Evolutionary conservation across 2,113 vertebrate genomes (phyloP).

Genomic region (Cygnus atratus): DNA sequence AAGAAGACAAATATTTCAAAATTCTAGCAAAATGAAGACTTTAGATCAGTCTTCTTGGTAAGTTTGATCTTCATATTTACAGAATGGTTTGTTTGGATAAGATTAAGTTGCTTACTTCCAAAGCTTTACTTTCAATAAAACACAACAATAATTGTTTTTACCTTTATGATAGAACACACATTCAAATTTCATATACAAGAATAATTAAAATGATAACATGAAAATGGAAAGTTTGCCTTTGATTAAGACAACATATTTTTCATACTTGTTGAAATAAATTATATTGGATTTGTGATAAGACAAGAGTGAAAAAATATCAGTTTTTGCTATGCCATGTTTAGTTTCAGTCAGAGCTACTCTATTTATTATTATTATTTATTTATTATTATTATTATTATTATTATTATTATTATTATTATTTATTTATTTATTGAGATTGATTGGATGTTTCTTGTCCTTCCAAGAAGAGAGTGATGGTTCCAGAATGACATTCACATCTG

Average conservation of each 20-base stretch:
- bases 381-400: too few relatives aligned
- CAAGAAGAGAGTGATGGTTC: neutral
- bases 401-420: too few relatives aligned
- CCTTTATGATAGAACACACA: neutral
- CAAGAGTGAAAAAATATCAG: neutral
- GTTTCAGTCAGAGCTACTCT: neutral
- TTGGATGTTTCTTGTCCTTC: neutral
- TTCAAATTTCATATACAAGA: neutral
- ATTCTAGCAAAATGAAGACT: neutral
- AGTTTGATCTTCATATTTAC: neutral
- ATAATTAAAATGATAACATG: neutral
- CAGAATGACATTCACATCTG: neutral
- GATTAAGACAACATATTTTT: neutral
- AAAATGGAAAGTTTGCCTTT: neutral
- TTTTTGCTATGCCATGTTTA: neutral
- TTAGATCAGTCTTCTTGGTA: accelerated
- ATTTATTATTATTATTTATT: neutral
- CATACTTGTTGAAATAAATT: neutral
- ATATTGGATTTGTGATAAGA: neutral
- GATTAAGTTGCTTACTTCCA: neutral
- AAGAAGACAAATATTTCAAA: neutral
- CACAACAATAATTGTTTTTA: neutral
- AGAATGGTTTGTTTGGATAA: neutral
- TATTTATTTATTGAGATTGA: neutral
- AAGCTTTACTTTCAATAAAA: neutral